These are phyloP conservation scores for Orientallactaga sibirica DNA, from an alignment of 2,797 vertebrate genomes.

Conservation along the genomic window DNA sequence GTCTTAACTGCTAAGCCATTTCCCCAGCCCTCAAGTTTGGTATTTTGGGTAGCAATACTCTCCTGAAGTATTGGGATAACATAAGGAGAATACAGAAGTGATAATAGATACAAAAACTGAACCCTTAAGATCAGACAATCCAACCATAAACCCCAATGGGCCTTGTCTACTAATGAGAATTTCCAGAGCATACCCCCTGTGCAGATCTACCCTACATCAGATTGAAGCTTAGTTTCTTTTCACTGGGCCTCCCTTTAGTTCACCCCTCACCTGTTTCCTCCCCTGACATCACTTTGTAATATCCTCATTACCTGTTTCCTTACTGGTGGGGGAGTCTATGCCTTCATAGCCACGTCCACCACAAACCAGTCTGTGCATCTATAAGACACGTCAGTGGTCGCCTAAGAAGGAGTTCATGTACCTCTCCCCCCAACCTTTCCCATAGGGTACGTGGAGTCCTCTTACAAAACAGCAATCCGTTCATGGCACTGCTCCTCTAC, in stretches of 20 bases:
- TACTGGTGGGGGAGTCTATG: neutral
- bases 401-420: neutral
- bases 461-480: neutral
- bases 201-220: neutral
- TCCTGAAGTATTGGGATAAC: neutral
- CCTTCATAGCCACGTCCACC: neutral
- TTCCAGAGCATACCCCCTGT: neutral
- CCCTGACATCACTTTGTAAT: neutral
- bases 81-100: neutral
- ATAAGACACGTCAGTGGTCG: neutral
- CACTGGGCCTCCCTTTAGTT: too few species aligned
- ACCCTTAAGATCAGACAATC: neutral
- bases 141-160: neutral
- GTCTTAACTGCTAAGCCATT: too few species aligned
- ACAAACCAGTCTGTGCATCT: neutral
- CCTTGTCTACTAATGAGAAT: neutral
- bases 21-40: neutral
- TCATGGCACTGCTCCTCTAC: neutral
- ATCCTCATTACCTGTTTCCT: neutral
- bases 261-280: too few species aligned
- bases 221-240: neutral
- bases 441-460: neutral
- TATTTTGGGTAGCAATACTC: neutral
- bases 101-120: neutral
- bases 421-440: fast-evolving